Evolutionary conservation across 2,797 vertebrate genomes (phyloP).

Genomic region (Tolypeutes matacus): DNA sequence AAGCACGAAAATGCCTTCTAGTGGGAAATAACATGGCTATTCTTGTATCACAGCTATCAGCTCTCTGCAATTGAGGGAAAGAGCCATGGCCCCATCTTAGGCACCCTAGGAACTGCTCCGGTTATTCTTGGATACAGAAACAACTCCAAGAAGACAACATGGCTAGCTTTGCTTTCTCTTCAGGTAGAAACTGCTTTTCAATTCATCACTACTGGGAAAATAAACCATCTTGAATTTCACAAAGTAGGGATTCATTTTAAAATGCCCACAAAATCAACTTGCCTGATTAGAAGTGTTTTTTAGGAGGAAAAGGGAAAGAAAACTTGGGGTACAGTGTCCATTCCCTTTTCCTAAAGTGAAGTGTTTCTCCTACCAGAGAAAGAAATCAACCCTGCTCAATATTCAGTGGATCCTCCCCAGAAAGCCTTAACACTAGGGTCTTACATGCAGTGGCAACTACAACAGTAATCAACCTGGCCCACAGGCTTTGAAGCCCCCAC

Average conservation of each 20-base stretch:
- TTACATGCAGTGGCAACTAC: neutral
- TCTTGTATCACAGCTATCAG: neutral
- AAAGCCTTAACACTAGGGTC: neutral
- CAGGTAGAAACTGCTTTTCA: neutral
- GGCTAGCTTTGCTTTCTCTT: neutral
- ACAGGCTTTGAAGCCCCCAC: constrained; percentile 78
- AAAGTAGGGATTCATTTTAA: constrained; percentile 6
- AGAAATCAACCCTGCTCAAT: neutral
- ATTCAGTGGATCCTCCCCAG: neutral
- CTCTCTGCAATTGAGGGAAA: neutral
- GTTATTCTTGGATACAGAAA: neutral
- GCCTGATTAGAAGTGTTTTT: neutral
- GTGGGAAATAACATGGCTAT: neutral
- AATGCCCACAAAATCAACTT: neutral
- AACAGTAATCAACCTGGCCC: constrained; percentile 77
- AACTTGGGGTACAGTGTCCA: neutral
- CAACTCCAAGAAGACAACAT: neutral
- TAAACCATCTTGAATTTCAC: neutral
- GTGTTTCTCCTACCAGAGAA: neutral
- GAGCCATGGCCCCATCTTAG: neutral
- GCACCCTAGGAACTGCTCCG: neutral
- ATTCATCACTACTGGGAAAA: neutral
- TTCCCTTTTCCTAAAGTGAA: neutral
- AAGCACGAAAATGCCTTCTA: neutral
- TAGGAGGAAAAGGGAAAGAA: neutral